phyloP scores from a whole-genome alignment of 2,797 vertebrate genomes.

The Craterocephalus amniculus region DNA sequence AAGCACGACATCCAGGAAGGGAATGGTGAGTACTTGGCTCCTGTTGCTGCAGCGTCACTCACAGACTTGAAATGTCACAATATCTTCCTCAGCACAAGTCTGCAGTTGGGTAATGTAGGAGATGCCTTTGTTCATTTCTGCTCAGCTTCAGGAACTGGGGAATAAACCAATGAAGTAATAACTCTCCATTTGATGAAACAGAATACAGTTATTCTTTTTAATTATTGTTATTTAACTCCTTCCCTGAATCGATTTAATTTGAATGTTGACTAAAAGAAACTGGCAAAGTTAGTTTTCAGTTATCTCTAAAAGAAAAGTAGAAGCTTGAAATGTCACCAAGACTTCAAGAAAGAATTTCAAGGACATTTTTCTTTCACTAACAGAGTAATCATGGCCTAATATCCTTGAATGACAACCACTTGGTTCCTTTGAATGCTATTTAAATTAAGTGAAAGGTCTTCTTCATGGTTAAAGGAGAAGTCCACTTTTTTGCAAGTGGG shows the following conservation, averaged over 20 bases:
- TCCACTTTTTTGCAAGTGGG: too few species aligned
- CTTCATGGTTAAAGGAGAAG: not conserved
- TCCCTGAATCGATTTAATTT: conserved; percentile 9
- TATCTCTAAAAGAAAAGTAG: not conserved
- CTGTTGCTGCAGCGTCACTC: not conserved
- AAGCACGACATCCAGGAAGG: conserved; percentile 88
- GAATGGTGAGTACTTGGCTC: conserved; percentile 66
- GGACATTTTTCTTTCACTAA: not conserved
- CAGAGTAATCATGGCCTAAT: not conserved
- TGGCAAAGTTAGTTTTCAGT: not conserved
- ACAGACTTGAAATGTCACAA: conserved; percentile 20
- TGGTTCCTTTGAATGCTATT: not conserved
- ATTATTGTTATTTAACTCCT: not conserved
- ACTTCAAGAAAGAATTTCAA: not conserved
- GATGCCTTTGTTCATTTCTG: not conserved
- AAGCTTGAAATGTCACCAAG: conserved; percentile 9
- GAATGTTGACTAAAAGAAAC: conserved; percentile 11
- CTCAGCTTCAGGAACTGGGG: not conserved
- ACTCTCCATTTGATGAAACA: not conserved
- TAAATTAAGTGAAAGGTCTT: not conserved
- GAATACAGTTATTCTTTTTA: not conserved
- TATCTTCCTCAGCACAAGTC: conserved; percentile 1
- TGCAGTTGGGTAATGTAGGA: not conserved
- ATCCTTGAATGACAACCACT: not conserved
- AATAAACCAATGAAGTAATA: not conserved